Conservation (phyloP, 2,797 vertebrate genomes). For the Parambassis ranga region DNA sequence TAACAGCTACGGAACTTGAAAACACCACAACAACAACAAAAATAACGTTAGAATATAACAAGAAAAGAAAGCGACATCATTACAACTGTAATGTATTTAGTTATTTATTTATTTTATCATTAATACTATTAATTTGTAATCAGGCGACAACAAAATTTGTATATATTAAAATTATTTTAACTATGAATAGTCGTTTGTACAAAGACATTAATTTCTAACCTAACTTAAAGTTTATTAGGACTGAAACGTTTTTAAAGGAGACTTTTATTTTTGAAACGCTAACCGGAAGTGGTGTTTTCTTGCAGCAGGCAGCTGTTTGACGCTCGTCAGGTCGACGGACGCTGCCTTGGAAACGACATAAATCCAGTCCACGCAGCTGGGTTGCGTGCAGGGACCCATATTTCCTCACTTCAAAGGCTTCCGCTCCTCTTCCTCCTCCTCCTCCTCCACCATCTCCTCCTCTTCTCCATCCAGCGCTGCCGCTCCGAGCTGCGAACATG, state of each 20-base stretch:
- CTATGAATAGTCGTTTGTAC: too few relatives aligned
- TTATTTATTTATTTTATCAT: too few relatives aligned
- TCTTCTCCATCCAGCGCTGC: background rate
- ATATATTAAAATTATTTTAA: too few relatives aligned
- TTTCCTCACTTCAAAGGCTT: slow-evolving; percentile 71
- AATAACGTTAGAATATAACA: too few relatives aligned
- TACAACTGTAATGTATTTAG: too few relatives aligned
- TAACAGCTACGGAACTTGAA: too few relatives aligned
- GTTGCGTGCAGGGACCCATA: slow-evolving; percentile 62
- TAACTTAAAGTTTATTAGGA: too few relatives aligned
- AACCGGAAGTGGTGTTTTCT: background rate
- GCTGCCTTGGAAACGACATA: slow-evolving; percentile 82
- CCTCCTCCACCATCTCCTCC: slow-evolving; percentile 12
- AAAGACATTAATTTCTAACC: too few relatives aligned
- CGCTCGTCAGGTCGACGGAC: slow-evolving; percentile 39
- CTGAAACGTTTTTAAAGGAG: rapidly evolving
- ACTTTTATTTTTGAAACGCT: slow-evolving; percentile 30
- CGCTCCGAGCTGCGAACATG: slow-evolving; percentile 32
- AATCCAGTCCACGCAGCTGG: slow-evolving; percentile 65
- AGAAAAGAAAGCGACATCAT: too few relatives aligned
- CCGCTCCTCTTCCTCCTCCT: slow-evolving; percentile 21
- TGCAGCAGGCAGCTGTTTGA: background rate
- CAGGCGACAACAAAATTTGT: too few relatives aligned
- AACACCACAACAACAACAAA: too few relatives aligned
- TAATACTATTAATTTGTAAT: too few relatives aligned